Base-by-base conservation (phyloP, 2,113 vertebrate species). In the Hippocampus barbouri region DNA sequence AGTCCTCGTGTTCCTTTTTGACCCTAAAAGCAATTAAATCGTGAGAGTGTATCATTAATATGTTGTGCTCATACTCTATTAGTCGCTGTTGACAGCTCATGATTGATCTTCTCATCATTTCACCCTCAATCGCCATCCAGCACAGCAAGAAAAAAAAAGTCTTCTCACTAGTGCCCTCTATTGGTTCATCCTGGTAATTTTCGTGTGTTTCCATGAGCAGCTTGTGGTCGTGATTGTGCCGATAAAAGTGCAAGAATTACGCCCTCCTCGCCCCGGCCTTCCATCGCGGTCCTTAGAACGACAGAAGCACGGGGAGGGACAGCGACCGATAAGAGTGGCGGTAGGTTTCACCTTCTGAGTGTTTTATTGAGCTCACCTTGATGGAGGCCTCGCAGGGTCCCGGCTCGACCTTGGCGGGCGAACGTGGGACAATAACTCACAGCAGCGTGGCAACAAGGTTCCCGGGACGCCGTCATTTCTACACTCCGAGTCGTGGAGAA, bases 41-140 rank as follows among this genome's bases (percentile, higher is more conserved):
- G 62, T 70, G 69, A 69, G 68, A 38, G 65, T 69, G 64, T 67
- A 56, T 53, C 74, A 79, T 87, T 88, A 90, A 87, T 87, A 88
- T 87, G 86, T 90, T 87, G 87, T 85, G 86, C 81, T 87, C 82
- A 83, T 87, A 87, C 85, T 82, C 83, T 85, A 88, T 90, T 90
- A 89, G 87, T 85, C 51, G 73, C 69, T 73, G 83, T 69, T 88
- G 89, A 89, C 89, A 88, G 84, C 82, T 75, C 68, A 88, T 89
- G 87, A 90, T 90, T 89, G 87, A 90, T 90, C 86, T 89, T 82
- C 87, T 90, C 88, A 89, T 87, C 86, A 83, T 80, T 83, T 83
- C 74, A 85, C 72, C 78, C 83, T 86, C 70, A 79, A 85, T 86
- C 84, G 84, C 77, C 86, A 86, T 64, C 77, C 79, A 70, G 67